These are phyloP conservation scores for Melopsittacus undulatus DNA, from an alignment of 2,797 vertebrate species.

Conservation along the genomic window DNA sequence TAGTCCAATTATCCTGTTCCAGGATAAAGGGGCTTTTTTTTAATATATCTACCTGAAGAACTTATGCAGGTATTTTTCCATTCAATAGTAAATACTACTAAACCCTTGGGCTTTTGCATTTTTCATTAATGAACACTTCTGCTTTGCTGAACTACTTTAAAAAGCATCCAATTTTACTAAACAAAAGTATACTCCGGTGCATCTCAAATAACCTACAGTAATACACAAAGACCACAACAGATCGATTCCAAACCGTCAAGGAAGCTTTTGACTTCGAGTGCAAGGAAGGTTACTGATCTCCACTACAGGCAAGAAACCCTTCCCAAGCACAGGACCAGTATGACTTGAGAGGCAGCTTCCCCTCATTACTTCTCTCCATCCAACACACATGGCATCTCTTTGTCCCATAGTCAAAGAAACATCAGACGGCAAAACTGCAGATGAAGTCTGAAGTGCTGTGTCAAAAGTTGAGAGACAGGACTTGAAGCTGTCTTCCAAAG, in stretches of 20 bases:
- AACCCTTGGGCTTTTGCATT: not conserved
- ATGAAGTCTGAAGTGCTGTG: not conserved
- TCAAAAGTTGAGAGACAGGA: not conserved
- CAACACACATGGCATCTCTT: not conserved
- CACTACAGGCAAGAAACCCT: not conserved
- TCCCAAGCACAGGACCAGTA: not conserved
- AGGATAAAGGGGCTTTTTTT: not conserved
- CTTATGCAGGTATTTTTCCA: not conserved
- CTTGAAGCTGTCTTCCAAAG: not conserved
- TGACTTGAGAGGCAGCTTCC: not conserved
- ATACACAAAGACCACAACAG: not conserved
- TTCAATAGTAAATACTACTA: not conserved
- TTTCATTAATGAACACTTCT: not conserved
- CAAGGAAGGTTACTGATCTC: not conserved
- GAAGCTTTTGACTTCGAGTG: not conserved
- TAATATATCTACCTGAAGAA: not conserved
- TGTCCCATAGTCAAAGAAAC: not conserved
- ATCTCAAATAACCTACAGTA: not conserved
- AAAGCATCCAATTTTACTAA: not conserved
- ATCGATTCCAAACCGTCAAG: not conserved
- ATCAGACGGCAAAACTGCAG: not conserved
- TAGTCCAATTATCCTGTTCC: not conserved
- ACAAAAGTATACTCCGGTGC: not conserved
- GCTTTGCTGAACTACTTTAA: not conserved
- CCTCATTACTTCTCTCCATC: not conserved